Conservation (phyloP, 2,888 invertebrate species). For the Lepidochitona cinerea region DNA sequence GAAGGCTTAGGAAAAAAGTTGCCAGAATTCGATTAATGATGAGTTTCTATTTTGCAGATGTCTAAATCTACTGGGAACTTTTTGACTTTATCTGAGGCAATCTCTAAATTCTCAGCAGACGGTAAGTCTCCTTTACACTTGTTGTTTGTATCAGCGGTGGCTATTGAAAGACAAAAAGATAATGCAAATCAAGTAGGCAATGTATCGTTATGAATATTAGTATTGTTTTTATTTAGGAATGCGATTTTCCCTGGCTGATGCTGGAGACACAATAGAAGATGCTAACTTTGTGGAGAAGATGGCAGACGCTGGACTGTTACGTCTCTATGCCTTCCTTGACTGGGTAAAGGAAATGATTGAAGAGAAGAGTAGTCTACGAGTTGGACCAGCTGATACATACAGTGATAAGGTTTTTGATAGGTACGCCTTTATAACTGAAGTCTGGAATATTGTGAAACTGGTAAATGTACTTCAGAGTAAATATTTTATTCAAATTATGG, state of each 20-base stretch:
- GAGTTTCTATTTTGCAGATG: conserved; percentile 87
- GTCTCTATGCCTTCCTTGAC: conserved; percentile 94
- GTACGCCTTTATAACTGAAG: conserved; percentile 60
- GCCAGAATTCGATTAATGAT: too few relatives aligned
- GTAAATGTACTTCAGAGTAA: too few relatives aligned
- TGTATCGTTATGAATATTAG: too few relatives aligned
- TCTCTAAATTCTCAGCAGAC: conserved; percentile 96
- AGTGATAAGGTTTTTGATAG: conserved; percentile 88
- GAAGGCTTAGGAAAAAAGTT: too few relatives aligned
- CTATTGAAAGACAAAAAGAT: too few relatives aligned
- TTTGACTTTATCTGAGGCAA: conserved; percentile 89
- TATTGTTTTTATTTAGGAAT: conserved; percentile 47
- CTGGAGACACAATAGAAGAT: conserved; percentile 98
- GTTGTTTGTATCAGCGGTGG: too few relatives aligned
- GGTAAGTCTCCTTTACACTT: conserved; percentile 73
- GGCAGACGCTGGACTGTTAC: conserved; percentile 93
- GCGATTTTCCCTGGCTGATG: conserved; percentile 93
- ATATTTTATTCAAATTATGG: too few relatives aligned
- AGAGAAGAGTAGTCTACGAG: conserved; percentile 72
- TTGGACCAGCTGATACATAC: conserved; percentile 79
- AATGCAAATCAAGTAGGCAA: too few relatives aligned
- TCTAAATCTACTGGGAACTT: conserved; percentile 99
- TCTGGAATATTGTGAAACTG: too few relatives aligned
- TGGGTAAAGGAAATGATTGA: conserved; percentile 88
- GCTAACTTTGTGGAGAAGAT: conserved; percentile 97